Evolutionary conservation across 2,888 invertebrate species (phyloP).

Genomic region (Brenthis daphne): DNA sequence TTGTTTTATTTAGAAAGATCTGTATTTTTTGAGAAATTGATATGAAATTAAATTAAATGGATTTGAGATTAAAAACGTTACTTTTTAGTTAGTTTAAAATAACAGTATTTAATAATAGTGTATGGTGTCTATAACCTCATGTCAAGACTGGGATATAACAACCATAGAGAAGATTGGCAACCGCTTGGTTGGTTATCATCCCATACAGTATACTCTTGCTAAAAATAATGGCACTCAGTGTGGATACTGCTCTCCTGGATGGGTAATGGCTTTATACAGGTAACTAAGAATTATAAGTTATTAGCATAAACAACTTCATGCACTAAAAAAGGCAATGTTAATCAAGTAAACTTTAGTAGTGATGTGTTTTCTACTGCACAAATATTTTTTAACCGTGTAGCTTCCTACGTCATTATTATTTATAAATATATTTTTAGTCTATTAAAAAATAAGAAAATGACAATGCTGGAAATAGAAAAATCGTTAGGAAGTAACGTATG

Average conservation of each 20-base stretch:
- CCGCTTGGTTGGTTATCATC: constrained; percentile 83
- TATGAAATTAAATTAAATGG: too few relatives aligned
- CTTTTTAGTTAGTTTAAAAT: background rate
- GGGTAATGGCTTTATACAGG: constrained; percentile 82
- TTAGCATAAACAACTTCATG: too few relatives aligned
- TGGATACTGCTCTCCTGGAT: constrained; percentile 87
- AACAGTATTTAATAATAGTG: constrained; percentile 69
- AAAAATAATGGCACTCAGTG: constrained; percentile 85
- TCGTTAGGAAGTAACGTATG: constrained; percentile 88
- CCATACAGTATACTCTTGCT: constrained; percentile 83
- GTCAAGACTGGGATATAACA: constrained; percentile 83
- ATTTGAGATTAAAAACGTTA: background rate
- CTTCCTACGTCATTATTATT: background rate
- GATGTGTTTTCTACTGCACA: background rate
- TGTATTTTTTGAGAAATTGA: too few relatives aligned
- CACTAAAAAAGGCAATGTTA: too few relatives aligned
- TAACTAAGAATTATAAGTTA: background rate
- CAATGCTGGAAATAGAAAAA: constrained; percentile 85
- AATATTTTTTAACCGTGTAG: background rate
- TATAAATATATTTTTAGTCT: constrained; percentile 51
- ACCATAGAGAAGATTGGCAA: constrained; percentile 87
- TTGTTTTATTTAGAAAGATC: too few relatives aligned
- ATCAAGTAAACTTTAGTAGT: too few relatives aligned
- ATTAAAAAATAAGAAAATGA: constrained; percentile 63
- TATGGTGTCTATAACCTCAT: constrained; percentile 80